Evolutionary conservation across 2,888 invertebrate species (phyloP).

Genomic region (Brenthis daphne): DNA sequence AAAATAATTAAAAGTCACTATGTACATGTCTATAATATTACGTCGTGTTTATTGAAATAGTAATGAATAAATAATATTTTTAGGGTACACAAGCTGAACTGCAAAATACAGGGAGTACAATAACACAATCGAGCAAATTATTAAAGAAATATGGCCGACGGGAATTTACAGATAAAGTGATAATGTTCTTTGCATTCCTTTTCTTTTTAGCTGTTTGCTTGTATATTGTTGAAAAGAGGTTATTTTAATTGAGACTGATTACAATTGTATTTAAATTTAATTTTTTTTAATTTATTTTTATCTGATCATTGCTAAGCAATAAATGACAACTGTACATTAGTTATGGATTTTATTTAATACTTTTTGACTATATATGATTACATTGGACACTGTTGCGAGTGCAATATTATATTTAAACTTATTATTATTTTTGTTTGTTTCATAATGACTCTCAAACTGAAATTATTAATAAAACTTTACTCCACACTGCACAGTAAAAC

Average conservation of each 20-base stretch:
- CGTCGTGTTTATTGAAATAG: background rate
- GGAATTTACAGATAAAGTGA: conserved; percentile 97
- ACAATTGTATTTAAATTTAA: conserved; percentile 19
- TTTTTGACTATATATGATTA: too few relatives aligned
- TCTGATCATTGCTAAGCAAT: conserved; percentile 18
- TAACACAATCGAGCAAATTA: conserved; percentile 94
- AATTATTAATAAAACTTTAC: too few relatives aligned
- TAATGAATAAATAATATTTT: conserved; percentile 41
- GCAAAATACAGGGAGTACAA: conserved; percentile 92
- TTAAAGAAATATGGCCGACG: conserved; percentile 96
- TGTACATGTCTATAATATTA: conserved; percentile 52
- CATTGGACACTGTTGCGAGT: too few relatives aligned
- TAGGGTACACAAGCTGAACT: conserved; percentile 91
- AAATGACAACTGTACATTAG: background rate
- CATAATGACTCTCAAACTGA: too few relatives aligned
- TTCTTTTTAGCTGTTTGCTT: conserved; percentile 95
- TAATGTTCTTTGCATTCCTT: conserved; percentile 92
- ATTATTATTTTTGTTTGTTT: too few relatives aligned
- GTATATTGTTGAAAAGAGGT: conserved; percentile 95
- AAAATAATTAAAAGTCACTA: background rate
- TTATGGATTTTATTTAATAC: too few relatives aligned
- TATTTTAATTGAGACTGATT: conserved; percentile 81
- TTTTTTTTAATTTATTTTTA: conserved; percentile 21
- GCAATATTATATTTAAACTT: too few relatives aligned
- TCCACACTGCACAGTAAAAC: too few relatives aligned